Evolutionary conservation across 2,797 vertebrate genomes (phyloP).

Genomic region (Spondyliosoma cantharus): DNA sequence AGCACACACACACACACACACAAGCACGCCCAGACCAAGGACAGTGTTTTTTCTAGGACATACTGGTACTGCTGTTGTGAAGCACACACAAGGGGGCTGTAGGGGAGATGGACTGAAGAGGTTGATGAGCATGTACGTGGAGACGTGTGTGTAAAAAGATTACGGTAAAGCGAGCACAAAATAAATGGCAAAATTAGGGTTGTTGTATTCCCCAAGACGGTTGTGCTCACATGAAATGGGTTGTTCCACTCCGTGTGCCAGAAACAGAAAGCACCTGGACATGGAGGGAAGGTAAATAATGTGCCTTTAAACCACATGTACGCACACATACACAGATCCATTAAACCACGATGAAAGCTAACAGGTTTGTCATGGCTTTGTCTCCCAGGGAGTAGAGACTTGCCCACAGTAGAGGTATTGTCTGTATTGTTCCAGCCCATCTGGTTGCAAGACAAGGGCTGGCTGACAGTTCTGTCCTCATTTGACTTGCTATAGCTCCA

Average conservation of each 20-base stretch:
- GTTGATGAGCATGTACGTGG: constrained; percentile 24
- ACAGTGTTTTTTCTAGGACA: constrained; percentile 74
- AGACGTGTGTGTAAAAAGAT: constrained; percentile 4
- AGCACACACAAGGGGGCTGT: constrained; percentile 49
- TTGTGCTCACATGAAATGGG: constrained; percentile 32
- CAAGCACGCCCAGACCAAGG: constrained; percentile 68
- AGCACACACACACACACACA: constrained; percentile 36
- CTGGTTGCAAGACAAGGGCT: constrained; percentile 39
- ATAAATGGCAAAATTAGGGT: constrained; percentile 52
- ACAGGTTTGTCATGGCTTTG: constrained; percentile 60
- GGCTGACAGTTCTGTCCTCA: constrained; percentile 38
- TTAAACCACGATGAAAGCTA: constrained; percentile 57
- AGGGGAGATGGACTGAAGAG: constrained; percentile 50
- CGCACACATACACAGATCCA: constrained; percentile 36
- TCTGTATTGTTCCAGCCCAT: constrained; percentile 51
- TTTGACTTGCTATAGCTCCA: constrained; percentile 30
- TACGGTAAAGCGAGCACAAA: constrained; percentile 27
- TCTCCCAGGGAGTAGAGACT: constrained; percentile 41
- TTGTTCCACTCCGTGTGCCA: constrained; percentile 31
- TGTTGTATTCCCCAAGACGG: constrained; percentile 46
- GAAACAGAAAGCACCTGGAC: constrained; percentile 51
- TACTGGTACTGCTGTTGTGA: constrained; percentile 59
- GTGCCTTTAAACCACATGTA: constrained; percentile 38
- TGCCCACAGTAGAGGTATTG: constrained; percentile 46
- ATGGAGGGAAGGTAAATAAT: constrained; percentile 59